Evolutionary conservation across 2,888 invertebrate species (phyloP).

Genomic region (Steinernema scapterisci): DNA sequence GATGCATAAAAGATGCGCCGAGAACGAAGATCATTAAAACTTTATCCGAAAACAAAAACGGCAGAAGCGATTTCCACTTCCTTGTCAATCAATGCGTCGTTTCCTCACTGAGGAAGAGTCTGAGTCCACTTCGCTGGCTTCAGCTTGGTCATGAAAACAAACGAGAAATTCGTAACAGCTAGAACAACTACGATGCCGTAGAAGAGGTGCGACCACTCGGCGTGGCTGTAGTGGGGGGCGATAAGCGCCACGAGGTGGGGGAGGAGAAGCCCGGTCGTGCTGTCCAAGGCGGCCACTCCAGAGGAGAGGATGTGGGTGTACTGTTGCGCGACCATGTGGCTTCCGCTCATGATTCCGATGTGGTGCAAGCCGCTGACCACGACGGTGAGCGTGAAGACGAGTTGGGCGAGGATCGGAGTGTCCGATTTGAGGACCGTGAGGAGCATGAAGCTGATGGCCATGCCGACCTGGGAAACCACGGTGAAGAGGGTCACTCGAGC

Average conservation of each 20-base stretch:
- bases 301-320: conserved; percentile 26
- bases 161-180: not conserved
- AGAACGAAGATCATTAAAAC: not conserved
- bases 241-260: conserved; percentile 5
- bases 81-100: not conserved
- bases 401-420: conserved; percentile 44
- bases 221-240: conserved; percentile 24
- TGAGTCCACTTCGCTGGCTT: conserved; percentile 12
- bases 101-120: conserved; percentile 26
- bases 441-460: conserved; percentile 51
- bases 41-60: not conserved
- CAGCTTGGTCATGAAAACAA: conserved; percentile 18
- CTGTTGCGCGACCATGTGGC: not conserved
- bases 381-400: conserved; percentile 54
- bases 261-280: conserved; percentile 5
- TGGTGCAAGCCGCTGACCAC: conserved; percentile 53
- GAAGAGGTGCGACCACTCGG: conserved; percentile 16
- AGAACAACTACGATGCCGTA: conserved; percentile 21
- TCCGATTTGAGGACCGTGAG: conserved; percentile 42
- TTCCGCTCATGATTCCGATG: conserved; percentile 43
- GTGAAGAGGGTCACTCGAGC: conserved; percentile 49
- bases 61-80: conserved; percentile 10
- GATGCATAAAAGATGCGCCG: too few species aligned
- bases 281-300: conserved; percentile 14
- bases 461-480: conserved; percentile 47